phyloP scores from a whole-genome alignment of 2,888 invertebrate genomes.

The Deroplatys truncata region DNA sequence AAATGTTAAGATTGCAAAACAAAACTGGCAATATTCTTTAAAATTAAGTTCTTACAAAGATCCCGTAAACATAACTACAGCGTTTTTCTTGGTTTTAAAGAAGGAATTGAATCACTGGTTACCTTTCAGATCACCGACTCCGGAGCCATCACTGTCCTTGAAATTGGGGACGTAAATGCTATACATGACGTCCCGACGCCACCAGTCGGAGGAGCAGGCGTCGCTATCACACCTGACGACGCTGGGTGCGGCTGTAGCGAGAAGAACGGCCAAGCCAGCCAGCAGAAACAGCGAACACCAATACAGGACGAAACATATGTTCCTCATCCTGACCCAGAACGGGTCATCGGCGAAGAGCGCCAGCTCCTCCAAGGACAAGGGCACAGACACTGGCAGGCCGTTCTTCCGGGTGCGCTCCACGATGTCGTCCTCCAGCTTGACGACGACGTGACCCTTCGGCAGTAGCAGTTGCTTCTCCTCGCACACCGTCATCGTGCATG shows the following conservation, averaged over 20 bases:
- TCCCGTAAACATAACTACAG: too few species aligned
- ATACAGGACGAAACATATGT: not conserved
- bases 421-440: not conserved
- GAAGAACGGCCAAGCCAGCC: not conserved
- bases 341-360: not conserved
- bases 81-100: too few species aligned
- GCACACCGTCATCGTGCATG: not conserved
- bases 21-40: too few species aligned
- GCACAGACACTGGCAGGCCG: too few species aligned
- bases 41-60: too few species aligned
- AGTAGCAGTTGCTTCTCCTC: not conserved
- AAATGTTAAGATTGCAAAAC: too few species aligned
- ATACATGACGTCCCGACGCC: not conserved
- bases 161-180: not conserved
- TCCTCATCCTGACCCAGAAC: not conserved
- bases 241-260: not conserved
- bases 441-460: not conserved
- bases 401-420: too few species aligned
- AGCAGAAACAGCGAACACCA: not conserved
- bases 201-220: not conserved
- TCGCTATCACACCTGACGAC: not conserved
- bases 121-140: not conserved
- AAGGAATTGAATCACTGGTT: too few species aligned
- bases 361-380: not conserved
- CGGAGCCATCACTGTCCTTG: not conserved